Conservation (phyloP, 2,888 invertebrate species). For the Platynereis dumerilii region DNA sequence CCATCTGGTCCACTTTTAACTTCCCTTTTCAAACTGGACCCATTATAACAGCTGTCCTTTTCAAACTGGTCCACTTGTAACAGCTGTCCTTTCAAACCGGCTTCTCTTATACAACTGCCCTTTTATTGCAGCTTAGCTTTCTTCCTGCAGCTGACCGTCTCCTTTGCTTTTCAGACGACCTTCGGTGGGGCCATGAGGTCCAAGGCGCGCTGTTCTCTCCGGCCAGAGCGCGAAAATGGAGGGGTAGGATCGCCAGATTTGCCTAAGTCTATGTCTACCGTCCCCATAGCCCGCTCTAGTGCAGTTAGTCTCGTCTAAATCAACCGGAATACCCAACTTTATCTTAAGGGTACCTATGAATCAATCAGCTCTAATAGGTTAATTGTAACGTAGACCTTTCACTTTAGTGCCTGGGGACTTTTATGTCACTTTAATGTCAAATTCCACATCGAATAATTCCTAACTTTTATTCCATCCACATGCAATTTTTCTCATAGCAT, state of each 20-base stretch:
- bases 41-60: too few relatives aligned
- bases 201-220: slow-evolving; percentile 23
- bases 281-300: slow-evolving; percentile 39
- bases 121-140: too few relatives aligned
- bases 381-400: too few relatives aligned
- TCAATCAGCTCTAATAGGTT: neutral
- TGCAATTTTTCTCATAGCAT: neutral
- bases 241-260: slow-evolving; percentile 34
- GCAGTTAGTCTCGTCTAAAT: slow-evolving; percentile 40
- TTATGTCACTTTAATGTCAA: too few relatives aligned
- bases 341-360: slow-evolving; percentile 24
- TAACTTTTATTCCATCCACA: neutral
- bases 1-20: too few relatives aligned
- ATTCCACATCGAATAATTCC: too few relatives aligned
- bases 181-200: slow-evolving; percentile 27
- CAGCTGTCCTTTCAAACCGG: too few relatives aligned
- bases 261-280: slow-evolving; percentile 34
- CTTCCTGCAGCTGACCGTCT: neutral
- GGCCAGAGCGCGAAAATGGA: slow-evolving; percentile 33
- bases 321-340: slow-evolving; percentile 11
- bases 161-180: slow-evolving; percentile 17
- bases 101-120: too few relatives aligned
- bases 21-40: too few relatives aligned
- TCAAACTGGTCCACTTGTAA: too few relatives aligned
- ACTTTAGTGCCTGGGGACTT: too few relatives aligned